phyloP scores from a whole-genome alignment of 2,797 vertebrate genomes.

The Hybognathus amarus region DNA sequence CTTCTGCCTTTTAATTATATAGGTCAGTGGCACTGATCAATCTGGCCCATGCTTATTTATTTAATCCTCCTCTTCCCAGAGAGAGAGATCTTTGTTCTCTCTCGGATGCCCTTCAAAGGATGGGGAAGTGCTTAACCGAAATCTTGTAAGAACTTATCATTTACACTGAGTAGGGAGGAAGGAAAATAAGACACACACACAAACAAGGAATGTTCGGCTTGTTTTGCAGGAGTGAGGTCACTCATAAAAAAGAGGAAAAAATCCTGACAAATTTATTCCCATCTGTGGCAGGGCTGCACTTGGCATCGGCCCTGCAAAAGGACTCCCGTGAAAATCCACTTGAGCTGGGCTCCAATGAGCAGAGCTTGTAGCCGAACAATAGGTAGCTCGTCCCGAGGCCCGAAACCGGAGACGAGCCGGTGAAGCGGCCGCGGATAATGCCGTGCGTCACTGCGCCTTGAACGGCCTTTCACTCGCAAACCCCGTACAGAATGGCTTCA shows the following conservation, averaged over 20 bases:
- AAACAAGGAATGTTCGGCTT: conserved; percentile 41
- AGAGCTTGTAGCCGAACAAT: conserved; percentile 35
- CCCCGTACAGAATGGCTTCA: conserved; percentile 40
- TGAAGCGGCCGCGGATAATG: conserved; percentile 15
- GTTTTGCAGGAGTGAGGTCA: conserved; percentile 41
- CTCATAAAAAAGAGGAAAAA: conserved; percentile 23
- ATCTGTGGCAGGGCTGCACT: conserved; percentile 30
- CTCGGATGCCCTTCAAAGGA: conserved; percentile 34
- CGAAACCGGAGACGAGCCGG: conserved; percentile 16
- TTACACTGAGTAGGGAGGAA: conserved; percentile 24
- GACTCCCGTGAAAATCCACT: conserved; percentile 44
- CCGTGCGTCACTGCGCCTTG: not conserved
- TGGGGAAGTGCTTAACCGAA: conserved; percentile 43
- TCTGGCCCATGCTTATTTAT: conserved; percentile 62
- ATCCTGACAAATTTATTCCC: conserved; percentile 42
- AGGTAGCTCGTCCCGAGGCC: conserved; percentile 12
- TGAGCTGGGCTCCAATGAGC: conserved; percentile 9
- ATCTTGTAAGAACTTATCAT: conserved; percentile 32
- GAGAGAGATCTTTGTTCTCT: conserved; percentile 54
- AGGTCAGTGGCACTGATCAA: conserved; percentile 70
- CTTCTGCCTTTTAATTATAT: conserved; percentile 64
- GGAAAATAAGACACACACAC: not conserved
- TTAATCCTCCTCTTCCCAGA: conserved; percentile 56
- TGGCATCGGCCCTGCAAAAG: conserved; percentile 22
- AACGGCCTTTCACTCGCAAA: conserved; percentile 14